Evolutionary conservation across 2,797 vertebrate species (phyloP).

Genomic region (Morelia viridis): DNA sequence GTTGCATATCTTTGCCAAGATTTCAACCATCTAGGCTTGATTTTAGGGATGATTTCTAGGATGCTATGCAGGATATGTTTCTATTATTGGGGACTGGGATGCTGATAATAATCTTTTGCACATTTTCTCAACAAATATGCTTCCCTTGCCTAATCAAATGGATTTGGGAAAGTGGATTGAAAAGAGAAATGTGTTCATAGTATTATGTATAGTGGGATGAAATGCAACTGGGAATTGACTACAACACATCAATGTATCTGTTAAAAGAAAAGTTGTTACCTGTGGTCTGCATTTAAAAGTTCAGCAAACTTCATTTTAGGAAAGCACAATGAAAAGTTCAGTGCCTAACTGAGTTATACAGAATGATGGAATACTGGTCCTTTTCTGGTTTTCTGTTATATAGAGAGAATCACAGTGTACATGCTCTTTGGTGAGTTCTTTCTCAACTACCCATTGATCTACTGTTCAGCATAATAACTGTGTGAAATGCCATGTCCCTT

Average conservation of each 20-base stretch:
- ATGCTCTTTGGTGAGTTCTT: neutral
- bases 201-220: constrained; percentile 55
- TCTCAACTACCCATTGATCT: neutral
- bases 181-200: constrained; percentile 46
- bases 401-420: neutral
- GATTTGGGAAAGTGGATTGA: constrained; percentile 37
- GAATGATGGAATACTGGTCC: neutral
- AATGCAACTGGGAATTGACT: constrained; percentile 57
- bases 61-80: constrained; percentile 47
- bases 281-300: constrained; percentile 30
- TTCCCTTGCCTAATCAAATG: constrained; percentile 32
- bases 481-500: neutral
- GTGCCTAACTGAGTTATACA: constrained; percentile 35
- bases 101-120: constrained; percentile 42
- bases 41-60: constrained; percentile 62
- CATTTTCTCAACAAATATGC: constrained; percentile 53
- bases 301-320: constrained; percentile 13
- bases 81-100: constrained; percentile 50
- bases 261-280: constrained; percentile 54
- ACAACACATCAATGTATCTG: constrained; percentile 59
- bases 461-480: neutral
- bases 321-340: neutral
- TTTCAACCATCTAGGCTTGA: constrained; percentile 60
- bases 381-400: constrained; percentile 28
- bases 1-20: constrained; percentile 62